phyloP scores from a whole-genome alignment of 2,113 vertebrate species.

The Mesembrinibis cayennensis region DNA sequence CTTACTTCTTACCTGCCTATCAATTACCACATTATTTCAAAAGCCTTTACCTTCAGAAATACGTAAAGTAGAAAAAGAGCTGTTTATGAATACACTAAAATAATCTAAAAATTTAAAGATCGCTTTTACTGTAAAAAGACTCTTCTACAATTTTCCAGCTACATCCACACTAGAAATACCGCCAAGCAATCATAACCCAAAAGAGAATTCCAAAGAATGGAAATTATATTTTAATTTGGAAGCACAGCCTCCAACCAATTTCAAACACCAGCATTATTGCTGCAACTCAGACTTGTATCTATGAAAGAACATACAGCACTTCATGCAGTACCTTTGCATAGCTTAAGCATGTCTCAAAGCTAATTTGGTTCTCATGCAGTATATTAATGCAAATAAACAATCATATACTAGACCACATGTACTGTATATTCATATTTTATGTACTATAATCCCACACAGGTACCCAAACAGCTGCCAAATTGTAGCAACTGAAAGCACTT shows the following conservation, averaged over 20 bases:
- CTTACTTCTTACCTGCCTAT: not conserved
- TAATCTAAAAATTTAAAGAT: not conserved
- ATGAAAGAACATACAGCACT: fast-evolving
- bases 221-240: not conserved
- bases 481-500: not conserved
- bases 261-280: not conserved
- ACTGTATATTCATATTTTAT: not conserved
- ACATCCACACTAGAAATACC: not conserved
- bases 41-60: not conserved
- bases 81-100: not conserved
- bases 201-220: not conserved
- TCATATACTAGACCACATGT: not conserved
- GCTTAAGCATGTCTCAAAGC: not conserved
- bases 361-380: not conserved
- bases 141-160: not conserved
- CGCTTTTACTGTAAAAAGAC: not conserved
- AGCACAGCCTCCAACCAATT: not conserved
- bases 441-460: not conserved
- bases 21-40: not conserved
- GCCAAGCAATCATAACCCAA: not conserved
- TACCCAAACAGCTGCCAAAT: not conserved
- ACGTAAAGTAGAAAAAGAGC: not conserved
- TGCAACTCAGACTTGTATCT: not conserved
- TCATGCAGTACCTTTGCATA: not conserved
- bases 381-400: not conserved